Base-by-base conservation (phyloP, 2,797 vertebrate species). In the Silurus aristotelis region DNA sequence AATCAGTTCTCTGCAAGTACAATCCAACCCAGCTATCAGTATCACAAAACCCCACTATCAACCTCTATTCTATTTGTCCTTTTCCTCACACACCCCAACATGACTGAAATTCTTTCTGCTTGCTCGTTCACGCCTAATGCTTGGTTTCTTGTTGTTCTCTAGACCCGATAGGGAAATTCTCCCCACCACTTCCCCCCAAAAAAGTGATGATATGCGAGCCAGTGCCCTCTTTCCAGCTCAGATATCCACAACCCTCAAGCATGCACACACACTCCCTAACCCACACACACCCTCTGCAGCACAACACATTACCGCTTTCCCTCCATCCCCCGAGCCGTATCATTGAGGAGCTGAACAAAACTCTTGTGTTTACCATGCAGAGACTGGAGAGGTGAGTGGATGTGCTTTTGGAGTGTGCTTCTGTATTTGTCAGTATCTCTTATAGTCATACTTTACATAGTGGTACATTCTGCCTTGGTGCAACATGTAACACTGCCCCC, bases 181-280 rank as follows among this genome's bases (percentile, higher is more conserved):
- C 98, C 83, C 98, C 98, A 93, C 97, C 97, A 92, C 97, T 99
- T 95, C 97, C 98, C 95, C 97, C 97, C 94, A 99, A 99, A 96
- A 99, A 99, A 97, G 96, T 99, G 94, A 94, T 99, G 96, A 98
- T 99, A 91, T 97, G 97, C 91, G 98, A 99, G 92, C 95, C 96
- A 84, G 91, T 96, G 14, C 91, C 96, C 27, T 90, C 96, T 1
- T 95, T 97, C 89, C 95, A 97, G 89, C 97, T 98, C 94, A 98
- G 97, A 95, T 97, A 96, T 88, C 91, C 96, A 84, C 92, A 95
- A 83, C 96, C 96, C 85, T 93, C 96, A 86, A 85, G 94, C 90
- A 88, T 94, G 89, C 92, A 92, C 79, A 14, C 87, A 20, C 87
- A 88, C 95, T 92, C 95, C 78, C 80, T 89, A 2, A 80, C 90